These are phyloP conservation scores for Echinops telfairi DNA, from an alignment of 2,113 vertebrate species.

Conservation along the genomic window DNA sequence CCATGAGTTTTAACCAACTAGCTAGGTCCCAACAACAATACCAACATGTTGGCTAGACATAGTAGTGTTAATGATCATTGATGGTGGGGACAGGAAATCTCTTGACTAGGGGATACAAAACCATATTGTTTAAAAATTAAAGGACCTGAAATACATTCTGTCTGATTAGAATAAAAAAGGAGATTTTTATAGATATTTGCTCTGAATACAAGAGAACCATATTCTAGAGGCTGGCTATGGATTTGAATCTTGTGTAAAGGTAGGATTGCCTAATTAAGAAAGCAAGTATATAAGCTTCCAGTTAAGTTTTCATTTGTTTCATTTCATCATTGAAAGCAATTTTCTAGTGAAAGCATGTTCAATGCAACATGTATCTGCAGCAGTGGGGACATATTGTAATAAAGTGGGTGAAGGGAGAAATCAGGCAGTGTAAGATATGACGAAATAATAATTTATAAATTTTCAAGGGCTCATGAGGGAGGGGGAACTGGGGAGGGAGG, in stretches of 20 bases:
- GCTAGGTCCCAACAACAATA: too few relatives aligned
- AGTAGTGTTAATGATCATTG: background rate
- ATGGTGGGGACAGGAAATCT: background rate
- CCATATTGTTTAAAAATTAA: background rate
- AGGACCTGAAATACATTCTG: background rate
- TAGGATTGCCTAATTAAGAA: slow-evolving; percentile 28
- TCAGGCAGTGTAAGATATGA: too few relatives aligned
- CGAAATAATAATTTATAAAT: too few relatives aligned
- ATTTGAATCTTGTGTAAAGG: background rate
- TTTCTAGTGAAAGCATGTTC: background rate
- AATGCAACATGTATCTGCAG: background rate
- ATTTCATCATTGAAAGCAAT: slow-evolving; percentile 8
- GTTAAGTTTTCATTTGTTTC: slow-evolving; percentile 53
- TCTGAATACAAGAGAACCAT: background rate
- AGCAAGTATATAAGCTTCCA: slow-evolving; percentile 22
- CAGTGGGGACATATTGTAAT: background rate
- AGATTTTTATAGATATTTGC: too few relatives aligned
- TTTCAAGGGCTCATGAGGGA: too few relatives aligned
- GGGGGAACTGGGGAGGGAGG: too few relatives aligned
- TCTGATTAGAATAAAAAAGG: background rate
- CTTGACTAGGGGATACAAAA: background rate
- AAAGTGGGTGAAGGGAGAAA: too few relatives aligned
- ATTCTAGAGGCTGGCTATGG: background rate
- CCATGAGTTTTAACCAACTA: too few relatives aligned
- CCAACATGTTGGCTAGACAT: background rate